Evolutionary conservation across 2,113 vertebrate genomes (phyloP), one percentile per base, ranked within the genome.

Genomic region (Glaucomys volans): DNA sequence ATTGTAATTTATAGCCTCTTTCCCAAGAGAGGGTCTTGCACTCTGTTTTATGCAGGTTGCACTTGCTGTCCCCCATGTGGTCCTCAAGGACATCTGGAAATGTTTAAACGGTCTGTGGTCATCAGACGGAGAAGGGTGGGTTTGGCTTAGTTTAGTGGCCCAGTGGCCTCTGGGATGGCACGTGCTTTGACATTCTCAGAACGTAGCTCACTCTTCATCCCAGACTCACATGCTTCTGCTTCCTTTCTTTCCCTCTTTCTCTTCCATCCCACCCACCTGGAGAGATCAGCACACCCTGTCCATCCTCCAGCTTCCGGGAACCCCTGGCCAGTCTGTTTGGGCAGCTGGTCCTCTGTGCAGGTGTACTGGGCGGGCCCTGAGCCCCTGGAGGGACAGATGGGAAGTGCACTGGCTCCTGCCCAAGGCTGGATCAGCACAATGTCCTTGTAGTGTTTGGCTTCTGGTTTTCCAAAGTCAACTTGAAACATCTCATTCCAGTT

Each of bases 1-100:
- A 75, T 64, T 66, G 14, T 90, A 42, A 91, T 95, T 96, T 95
- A 71, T 54, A 71, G 74, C 57, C 22, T 87, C 69, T 95, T 96
- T 94, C 96, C 88, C 91, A 92, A 94, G 85, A 95, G 91, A 66
- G 66, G 88, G 94, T 81, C 69, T 97, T 96, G 87, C 35, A 42
- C 83, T 94, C 89, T n/a, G 6, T 97, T 95, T 87, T 84, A 82
- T 91, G 91, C 14, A 8, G 64, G 57, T 85, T 90, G 92, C 66
- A 59, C 92, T 96, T 92, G 96, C 83, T 4, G 4, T 75, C 82
- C 85, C 69, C 50, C 3, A 0, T 40, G 2, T 5, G 18, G 82
- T 79, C 93, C 71, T 87, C 77, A 71, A 50, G 89, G 86, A 91
- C 97, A 96, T 97, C 94, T 97, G 97, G 79, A 96, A 96, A 40